phyloP scores from a whole-genome alignment of 2,113 vertebrate species.

The Plecotus auritus region DNA sequence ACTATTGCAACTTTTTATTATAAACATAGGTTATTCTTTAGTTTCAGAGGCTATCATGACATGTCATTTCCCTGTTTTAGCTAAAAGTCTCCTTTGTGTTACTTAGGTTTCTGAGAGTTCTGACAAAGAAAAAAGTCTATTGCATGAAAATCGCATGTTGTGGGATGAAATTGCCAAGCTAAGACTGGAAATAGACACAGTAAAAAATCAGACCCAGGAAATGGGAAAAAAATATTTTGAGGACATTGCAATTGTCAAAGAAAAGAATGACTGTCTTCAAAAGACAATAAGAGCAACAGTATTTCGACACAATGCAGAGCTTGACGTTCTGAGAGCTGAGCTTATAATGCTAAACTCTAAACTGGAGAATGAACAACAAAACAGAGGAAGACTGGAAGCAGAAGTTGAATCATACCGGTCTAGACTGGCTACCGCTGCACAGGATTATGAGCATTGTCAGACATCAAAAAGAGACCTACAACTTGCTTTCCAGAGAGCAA shows the following conservation, averaged over 20 bases:
- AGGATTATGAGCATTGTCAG: constrained; percentile 87
- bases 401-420: constrained; percentile 85
- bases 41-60: no score
- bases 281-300: constrained; percentile 89
- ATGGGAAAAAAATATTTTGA: constrained; percentile 86
- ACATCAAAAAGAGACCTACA: constrained; percentile 82
- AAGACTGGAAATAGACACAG: constrained; percentile 84
- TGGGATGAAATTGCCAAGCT: constrained; percentile 88
- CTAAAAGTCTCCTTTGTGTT: no score
- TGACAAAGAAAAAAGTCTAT: neutral
- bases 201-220: constrained; percentile 79
- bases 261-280: constrained; percentile 86
- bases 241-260: constrained; percentile 87
- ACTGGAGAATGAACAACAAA: constrained; percentile 88
- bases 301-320: constrained; percentile 85
- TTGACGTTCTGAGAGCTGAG: constrained; percentile 86
- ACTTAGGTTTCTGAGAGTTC: no score
- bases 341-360: constrained; percentile 79
- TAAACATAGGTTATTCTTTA: neutral
- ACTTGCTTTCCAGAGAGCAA: constrained; percentile 85
- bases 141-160: constrained; percentile 81
- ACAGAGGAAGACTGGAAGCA: constrained; percentile 85
- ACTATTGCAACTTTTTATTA: neutral
- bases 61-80: no score
- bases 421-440: constrained; percentile 81